A percentile compares a stretch with the other conserved stretches of the same genome.
Conservation (phyloP, 1,140 invertebrate genomes). For the Eurosta solidaginis region DNA sequence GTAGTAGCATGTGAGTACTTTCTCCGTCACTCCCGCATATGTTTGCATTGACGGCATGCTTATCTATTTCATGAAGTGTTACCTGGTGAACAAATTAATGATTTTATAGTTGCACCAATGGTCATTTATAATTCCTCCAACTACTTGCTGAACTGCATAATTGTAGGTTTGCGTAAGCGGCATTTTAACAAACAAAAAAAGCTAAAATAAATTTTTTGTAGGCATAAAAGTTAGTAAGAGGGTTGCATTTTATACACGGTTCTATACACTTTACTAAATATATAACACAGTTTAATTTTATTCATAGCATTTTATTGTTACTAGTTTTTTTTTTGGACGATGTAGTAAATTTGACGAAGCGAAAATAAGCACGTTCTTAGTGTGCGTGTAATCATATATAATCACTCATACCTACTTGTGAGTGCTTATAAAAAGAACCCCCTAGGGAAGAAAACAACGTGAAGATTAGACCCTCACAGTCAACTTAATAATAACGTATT, state of each 20-base stretch:
- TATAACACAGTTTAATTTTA: neutral
- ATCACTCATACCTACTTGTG: too few relatives aligned
- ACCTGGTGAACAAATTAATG: conserved; percentile 1
- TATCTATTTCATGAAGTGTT: neutral
- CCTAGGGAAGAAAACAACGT: too few relatives aligned
- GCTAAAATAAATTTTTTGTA: neutral
- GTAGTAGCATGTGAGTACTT: too few relatives aligned
- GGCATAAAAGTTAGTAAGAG: neutral
- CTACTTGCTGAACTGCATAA: neutral
- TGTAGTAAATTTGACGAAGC: neutral
- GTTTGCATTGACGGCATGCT: too few relatives aligned
- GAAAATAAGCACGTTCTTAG: neutral
- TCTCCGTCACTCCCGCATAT: too few relatives aligned
- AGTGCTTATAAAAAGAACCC: neutral
- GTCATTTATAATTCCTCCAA: too few relatives aligned
- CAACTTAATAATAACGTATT: too few relatives aligned
- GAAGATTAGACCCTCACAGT: too few relatives aligned
- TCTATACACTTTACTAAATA: neutral
- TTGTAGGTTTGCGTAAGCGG: neutral
- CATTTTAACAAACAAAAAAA: neutral
- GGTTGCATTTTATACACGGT: neutral
- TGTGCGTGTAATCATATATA: too few relatives aligned
- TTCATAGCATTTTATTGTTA: neutral
- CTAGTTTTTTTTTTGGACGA: neutral
- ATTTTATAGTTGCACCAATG: neutral